A percentile compares a stretch with the other conserved stretches of the same genome.
Conservation (phyloP, 2,888 invertebrate species). For the Phyllotreta cruciferae region DNA sequence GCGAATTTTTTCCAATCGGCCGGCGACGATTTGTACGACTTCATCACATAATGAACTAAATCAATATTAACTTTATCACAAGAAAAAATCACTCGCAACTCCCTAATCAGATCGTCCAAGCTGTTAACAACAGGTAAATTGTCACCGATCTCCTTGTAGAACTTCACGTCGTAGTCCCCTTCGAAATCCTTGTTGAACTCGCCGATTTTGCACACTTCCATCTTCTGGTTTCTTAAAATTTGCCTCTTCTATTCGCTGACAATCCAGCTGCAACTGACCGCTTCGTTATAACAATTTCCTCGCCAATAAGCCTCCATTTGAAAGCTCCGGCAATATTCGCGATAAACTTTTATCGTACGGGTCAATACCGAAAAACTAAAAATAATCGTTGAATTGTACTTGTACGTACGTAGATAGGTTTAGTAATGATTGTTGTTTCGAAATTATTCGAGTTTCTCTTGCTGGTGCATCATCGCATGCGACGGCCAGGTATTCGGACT, state of each 20-base stretch:
- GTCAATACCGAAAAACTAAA: constrained; percentile 26
- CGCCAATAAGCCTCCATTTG: not conserved
- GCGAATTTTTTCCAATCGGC: constrained; percentile 94
- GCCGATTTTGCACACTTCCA: constrained; percentile 35
- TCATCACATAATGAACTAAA: constrained; percentile 82
- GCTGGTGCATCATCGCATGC: too few relatives aligned
- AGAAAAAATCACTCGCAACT: constrained; percentile 79
- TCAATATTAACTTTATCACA: constrained; percentile 88
- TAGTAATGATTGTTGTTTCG: too few relatives aligned
- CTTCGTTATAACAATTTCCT: constrained; percentile 13
- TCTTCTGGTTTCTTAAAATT: constrained; percentile 21
- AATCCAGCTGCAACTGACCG: not conserved
- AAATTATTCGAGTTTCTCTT: too few relatives aligned
- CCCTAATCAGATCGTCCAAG: constrained; percentile 70
- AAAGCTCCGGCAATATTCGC: constrained; percentile 7
- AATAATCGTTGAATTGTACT: constrained; percentile 11
- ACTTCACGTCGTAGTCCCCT: constrained; percentile 44
- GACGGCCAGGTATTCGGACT: too few relatives aligned
- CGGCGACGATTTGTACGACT: constrained; percentile 83
- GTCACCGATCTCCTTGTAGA: constrained; percentile 49
- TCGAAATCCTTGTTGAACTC: constrained; percentile 31
- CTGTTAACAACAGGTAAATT: constrained; percentile 56
- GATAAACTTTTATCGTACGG: constrained; percentile 27
- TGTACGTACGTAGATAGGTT: too few relatives aligned
- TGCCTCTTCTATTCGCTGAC: not conserved